phyloP scores from a whole-genome alignment of 2,888 invertebrate genomes.

The Lasioglossum vierecki region DNA sequence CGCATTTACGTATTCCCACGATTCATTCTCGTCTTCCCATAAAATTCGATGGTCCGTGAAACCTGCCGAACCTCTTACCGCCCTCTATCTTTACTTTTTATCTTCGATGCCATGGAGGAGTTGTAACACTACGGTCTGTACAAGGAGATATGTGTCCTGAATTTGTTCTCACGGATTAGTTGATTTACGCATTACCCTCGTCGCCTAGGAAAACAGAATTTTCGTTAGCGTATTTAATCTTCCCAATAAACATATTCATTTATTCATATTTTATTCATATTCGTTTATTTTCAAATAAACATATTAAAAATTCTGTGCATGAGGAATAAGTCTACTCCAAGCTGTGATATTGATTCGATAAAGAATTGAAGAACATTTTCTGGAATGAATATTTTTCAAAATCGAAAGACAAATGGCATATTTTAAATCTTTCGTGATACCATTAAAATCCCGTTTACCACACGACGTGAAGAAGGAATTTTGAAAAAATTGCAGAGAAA shows the following conservation, averaged over 20 bases:
- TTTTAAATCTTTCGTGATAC: too few species aligned
- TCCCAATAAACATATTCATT: too few species aligned
- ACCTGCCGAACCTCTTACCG: constrained; percentile 47
- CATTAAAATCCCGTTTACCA: too few species aligned
- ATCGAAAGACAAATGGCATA: too few species aligned
- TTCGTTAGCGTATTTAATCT: too few species aligned
- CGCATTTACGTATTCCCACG: constrained; percentile 73
- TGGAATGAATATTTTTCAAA: too few species aligned
- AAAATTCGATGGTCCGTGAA: constrained; percentile 77
- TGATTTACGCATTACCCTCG: not conserved
- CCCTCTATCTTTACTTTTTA: constrained; percentile 50
- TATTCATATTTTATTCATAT: too few species aligned
- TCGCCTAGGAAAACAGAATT: not conserved
- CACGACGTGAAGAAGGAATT: too few species aligned
- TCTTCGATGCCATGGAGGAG: constrained; percentile 18
- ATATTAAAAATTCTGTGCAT: too few species aligned
- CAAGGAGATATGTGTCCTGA: not conserved
- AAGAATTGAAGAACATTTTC: too few species aligned
- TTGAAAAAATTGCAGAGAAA: too few species aligned
- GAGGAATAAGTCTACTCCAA: not conserved
- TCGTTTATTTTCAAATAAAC: too few species aligned
- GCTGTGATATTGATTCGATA: not conserved
- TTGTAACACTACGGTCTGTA: constrained; percentile 13
- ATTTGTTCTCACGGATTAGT: constrained; percentile 29
- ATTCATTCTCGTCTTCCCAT: constrained; percentile 71